Conservation (phyloP, 35 echinoderm and acorn worm genomes). For the Anneissia japonica region DNA sequence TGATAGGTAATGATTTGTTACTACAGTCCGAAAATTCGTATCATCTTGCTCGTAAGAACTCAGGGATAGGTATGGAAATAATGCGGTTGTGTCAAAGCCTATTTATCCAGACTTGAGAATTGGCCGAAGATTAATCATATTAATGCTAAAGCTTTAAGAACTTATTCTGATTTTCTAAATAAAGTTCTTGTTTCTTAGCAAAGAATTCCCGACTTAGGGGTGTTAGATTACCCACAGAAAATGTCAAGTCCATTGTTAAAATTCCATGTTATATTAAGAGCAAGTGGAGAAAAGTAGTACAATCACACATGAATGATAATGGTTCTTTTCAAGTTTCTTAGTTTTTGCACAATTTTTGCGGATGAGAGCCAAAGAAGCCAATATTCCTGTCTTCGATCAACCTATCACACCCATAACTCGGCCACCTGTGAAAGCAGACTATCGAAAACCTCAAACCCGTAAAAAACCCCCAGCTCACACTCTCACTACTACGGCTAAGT, state of each 20-base stretch:
- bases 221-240: not conserved
- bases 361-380: slow-evolving; percentile 8
- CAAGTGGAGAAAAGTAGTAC: slow-evolving; percentile 3
- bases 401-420: not conserved
- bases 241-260: not conserved
- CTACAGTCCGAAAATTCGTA: not conserved
- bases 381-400: slow-evolving; percentile 27
- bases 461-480: not conserved
- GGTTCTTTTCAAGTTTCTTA: slow-evolving; percentile 8
- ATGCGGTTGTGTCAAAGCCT: not conserved
- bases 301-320: not conserved
- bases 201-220: not conserved
- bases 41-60: not conserved
- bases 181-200: not conserved
- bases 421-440: not conserved
- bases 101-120: not conserved
- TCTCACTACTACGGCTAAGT: not conserved
- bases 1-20: not conserved
- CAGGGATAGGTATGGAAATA: not conserved
- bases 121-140: not conserved
- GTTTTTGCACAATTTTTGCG: slow-evolving; percentile 15
- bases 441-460: not conserved
- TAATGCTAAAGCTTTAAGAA: not conserved
- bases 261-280: not conserved
- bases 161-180: not conserved